These are phyloP conservation scores for Leuctra nigra DNA, from an alignment of 2,888 invertebrate species.

Conservation along the genomic window DNA sequence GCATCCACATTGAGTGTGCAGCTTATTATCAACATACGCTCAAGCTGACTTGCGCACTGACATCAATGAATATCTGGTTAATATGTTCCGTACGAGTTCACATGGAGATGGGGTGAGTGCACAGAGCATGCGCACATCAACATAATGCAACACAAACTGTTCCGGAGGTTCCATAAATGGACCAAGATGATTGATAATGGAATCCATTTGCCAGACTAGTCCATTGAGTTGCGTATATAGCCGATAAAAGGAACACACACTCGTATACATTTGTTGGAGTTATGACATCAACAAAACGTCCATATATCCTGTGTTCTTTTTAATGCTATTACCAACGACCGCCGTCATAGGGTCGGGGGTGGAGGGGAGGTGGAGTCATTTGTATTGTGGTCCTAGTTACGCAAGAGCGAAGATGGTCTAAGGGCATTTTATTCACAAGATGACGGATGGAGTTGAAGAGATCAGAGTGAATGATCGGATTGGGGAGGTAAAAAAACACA, in stretches of 20 bases:
- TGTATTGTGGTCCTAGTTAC: constrained; percentile 19
- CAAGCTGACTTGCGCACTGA: too few species aligned
- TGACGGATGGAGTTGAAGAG: constrained; percentile 9
- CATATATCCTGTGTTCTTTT: constrained; percentile 24
- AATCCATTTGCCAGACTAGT: constrained; percentile 15
- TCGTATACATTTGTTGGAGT: constrained; percentile 16
- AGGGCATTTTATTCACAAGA: constrained; percentile 6
- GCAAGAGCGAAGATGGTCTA: constrained; percentile 17
- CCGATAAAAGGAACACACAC: constrained; percentile 14
- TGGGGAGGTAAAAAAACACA: constrained; percentile 14
- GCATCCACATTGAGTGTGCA: too few species aligned
- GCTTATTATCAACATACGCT: too few species aligned
- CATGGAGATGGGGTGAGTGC: not conserved
- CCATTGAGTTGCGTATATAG: constrained; percentile 13
- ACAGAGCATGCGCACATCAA: not conserved
- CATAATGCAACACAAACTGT: not conserved
- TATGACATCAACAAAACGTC: constrained; percentile 24
- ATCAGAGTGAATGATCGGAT: not conserved
- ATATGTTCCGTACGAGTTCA: constrained; percentile 3
- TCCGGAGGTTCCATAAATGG: constrained; percentile 13
- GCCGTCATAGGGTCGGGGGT: too few species aligned
- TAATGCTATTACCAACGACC: constrained; percentile 21
- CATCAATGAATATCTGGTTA: constrained; percentile 10
- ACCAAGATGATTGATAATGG: constrained; percentile 17
- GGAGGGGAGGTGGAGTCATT: constrained; percentile 20